Evolutionary conservation across 2,888 invertebrate species (phyloP).

Genomic region (Cheilosia pagana): DNA sequence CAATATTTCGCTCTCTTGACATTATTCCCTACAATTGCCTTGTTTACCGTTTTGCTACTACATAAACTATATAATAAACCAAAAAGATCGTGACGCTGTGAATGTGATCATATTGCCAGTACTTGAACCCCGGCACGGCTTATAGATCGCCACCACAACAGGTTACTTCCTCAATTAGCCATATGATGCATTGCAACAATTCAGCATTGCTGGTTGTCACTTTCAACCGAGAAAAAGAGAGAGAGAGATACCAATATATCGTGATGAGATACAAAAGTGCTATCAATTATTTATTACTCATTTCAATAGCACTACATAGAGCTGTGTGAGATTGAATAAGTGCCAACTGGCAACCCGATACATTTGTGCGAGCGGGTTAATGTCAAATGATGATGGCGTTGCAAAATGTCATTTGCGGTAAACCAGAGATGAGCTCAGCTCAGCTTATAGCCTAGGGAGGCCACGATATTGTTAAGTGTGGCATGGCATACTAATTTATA

Average conservation of each 20-base stretch:
- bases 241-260: background rate
- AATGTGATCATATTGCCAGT: background rate
- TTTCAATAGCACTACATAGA: constrained; percentile 13
- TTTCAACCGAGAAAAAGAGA: background rate
- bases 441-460: too few species aligned
- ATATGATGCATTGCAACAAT: constrained; percentile 36
- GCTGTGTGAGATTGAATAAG: too few species aligned
- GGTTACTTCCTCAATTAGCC: constrained; percentile 62
- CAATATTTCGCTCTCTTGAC: background rate
- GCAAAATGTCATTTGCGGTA: too few species aligned
- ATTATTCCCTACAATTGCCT: background rate
- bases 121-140: background rate
- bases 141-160: constrained; percentile 33
- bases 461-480: too few species aligned
- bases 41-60: background rate
- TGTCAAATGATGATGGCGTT: too few species aligned
- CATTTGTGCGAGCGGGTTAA: too few species aligned
- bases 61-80: background rate
- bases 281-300: constrained; percentile 35
- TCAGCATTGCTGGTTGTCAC: background rate
- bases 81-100: constrained; percentile 4
- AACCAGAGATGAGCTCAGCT: too few species aligned
- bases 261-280: background rate
- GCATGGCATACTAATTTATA: too few species aligned
- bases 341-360: too few species aligned